Conservation (phyloP, 2,797 vertebrate genomes). For the Cacajao melanocephalus region DNA sequence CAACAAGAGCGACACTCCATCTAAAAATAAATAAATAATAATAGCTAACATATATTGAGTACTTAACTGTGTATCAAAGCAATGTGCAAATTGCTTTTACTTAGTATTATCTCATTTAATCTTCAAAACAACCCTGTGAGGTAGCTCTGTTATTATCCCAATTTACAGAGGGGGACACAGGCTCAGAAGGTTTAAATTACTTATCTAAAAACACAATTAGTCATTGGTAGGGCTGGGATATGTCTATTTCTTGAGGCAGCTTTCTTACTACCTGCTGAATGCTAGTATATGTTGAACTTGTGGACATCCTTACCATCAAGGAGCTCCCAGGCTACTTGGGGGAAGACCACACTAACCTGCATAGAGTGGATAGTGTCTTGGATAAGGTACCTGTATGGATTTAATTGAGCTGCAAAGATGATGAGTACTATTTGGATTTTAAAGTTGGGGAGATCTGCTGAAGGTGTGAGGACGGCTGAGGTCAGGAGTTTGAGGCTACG, state of each 20-base stretch:
- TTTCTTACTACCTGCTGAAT: neutral
- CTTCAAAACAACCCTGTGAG: neutral
- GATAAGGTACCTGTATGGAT: neutral
- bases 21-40: neutral
- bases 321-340: neutral
- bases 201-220: neutral
- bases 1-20: no score
- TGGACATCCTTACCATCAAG: neutral
- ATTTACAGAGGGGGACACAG: neutral
- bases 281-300: neutral
- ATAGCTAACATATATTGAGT: neutral
- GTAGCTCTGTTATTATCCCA: neutral
- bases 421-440: slow-evolving; percentile 4
- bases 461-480: no score
- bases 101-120: neutral
- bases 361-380: neutral
- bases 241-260: neutral
- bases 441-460: neutral
- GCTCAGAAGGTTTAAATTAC: neutral
- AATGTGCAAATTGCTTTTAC: neutral
- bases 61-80: neutral
- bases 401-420: neutral
- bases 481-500: no score
- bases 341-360: neutral
- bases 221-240: neutral